Base-by-base conservation (phyloP, 2,113 vertebrate genomes). In the Delphinapterus leucas region DNA sequence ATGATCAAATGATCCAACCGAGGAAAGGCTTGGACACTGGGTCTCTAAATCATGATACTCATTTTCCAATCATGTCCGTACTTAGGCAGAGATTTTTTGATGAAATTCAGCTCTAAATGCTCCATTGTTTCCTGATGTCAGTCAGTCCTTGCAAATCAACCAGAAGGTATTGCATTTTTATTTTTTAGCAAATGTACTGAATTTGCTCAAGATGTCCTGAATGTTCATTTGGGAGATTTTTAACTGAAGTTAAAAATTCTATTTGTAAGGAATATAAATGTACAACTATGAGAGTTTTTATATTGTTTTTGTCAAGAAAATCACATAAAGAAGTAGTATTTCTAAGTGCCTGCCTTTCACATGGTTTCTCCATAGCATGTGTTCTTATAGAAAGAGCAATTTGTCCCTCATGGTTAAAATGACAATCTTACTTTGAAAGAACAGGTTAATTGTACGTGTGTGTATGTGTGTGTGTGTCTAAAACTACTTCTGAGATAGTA, bases 201-300 rank as follows among this genome's bases (percentile, higher is more conserved):
- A 53, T 53, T 53, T 53, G 11, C 53, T 87, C 68, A 60, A 82
- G 63, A 77, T 36, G 73, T 84, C 36, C 65, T 86, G 67, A 96
- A 61, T 79, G 55, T 93, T 94, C 61, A 87, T 60, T 89, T 93
- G 74, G 38, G 83, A 87, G 33, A 81, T 55, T 87, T 93, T 87
- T 26, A 49, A 71, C 33, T 85, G 41, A 76, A 85, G 71, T 84
- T 88, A 25, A 68, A 85, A 65, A 36, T 89, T 77, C 2, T 79
- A 7, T 93, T 88, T 96, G 49, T 71, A 96, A 88, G 21, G n/a
- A 61, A 20, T 68, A 10, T 44, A 80, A 63, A 20, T 77, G 14
- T 36, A 71, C 5, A 92, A 15, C 67, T 60, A 86, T 20, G 33
- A 71, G 26, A 82, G 18, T 76, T 63, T 91, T 90, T 63, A 26